Percentiles rank a stretch among this genome's conserved stretches.
These are phyloP conservation scores for Paradisaea rubra DNA, from an alignment of 2,113 vertebrate species.

Conservation along the genomic window DNA sequence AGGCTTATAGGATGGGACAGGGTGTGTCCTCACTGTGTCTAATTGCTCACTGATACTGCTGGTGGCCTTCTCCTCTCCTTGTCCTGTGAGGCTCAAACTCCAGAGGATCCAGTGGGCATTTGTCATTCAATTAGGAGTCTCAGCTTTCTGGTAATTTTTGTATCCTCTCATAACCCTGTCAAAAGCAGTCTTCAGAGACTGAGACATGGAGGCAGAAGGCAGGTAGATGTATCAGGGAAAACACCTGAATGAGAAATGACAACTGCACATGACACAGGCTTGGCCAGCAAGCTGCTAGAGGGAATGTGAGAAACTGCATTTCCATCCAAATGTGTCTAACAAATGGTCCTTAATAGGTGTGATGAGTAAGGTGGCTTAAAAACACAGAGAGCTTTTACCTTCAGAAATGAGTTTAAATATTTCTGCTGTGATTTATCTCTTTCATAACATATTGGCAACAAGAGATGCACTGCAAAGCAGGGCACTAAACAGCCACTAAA, in stretches of 20 bases:
- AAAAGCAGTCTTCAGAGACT: background rate
- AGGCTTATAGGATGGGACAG: background rate
- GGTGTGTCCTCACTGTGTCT: accelerated
- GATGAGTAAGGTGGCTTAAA: background rate
- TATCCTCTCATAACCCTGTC: background rate
- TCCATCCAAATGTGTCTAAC: background rate
- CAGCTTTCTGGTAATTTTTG: background rate
- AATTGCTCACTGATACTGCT: background rate
- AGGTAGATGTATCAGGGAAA: background rate
- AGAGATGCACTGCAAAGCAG: background rate
- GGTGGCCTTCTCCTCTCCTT: background rate
- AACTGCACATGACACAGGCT: accelerated
- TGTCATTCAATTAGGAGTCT: background rate
- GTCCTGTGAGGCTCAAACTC: background rate
- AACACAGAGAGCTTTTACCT: background rate
- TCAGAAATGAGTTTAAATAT: background rate
- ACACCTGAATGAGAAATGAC: background rate
- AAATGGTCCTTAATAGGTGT: background rate
- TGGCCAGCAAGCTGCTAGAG: background rate
- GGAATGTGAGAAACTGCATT: background rate
- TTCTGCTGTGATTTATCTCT: background rate
- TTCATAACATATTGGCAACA: background rate
- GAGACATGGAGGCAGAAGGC: background rate
- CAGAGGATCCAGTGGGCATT: accelerated
- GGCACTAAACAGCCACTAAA: background rate